phyloP scores from a whole-genome alignment of 2,113 vertebrate genomes.

The Microcebus griseorufus region DNA sequence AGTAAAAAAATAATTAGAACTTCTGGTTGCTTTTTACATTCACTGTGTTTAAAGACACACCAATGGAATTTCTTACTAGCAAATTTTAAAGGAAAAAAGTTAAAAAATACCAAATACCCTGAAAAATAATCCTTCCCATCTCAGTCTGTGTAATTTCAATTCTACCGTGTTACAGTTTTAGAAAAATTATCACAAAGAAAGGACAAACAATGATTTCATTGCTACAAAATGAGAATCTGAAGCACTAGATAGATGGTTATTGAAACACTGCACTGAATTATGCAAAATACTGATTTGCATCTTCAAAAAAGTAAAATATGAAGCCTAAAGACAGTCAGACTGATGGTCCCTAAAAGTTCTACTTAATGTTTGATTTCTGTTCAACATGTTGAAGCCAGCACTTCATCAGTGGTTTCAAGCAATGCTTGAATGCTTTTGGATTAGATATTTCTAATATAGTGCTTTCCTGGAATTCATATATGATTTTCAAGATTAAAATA shows the following conservation, averaged over 20 bases:
- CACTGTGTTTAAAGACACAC: neutral
- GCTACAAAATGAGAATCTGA: constrained; percentile 9
- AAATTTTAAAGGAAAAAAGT: neutral
- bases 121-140: neutral
- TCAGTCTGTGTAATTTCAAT: neutral
- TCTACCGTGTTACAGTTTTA: neutral
- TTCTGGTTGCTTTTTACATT: neutral
- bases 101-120: neutral
- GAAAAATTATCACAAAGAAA: neutral
- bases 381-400: neutral
- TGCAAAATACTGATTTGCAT: neutral
- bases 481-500: constrained; percentile 50
- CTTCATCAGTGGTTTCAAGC: neutral
- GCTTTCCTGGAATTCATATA: constrained; percentile 28
- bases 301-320: neutral
- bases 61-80: neutral
- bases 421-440: neutral
- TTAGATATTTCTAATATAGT: neutral
- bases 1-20: neutral
- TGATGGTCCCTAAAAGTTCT: neutral
- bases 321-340: neutral
- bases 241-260: neutral
- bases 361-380: neutral
- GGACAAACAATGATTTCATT: neutral
- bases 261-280: neutral